phyloP scores from a whole-genome alignment of 2,113 vertebrate genomes.

The Crotalus helleri region DNA sequence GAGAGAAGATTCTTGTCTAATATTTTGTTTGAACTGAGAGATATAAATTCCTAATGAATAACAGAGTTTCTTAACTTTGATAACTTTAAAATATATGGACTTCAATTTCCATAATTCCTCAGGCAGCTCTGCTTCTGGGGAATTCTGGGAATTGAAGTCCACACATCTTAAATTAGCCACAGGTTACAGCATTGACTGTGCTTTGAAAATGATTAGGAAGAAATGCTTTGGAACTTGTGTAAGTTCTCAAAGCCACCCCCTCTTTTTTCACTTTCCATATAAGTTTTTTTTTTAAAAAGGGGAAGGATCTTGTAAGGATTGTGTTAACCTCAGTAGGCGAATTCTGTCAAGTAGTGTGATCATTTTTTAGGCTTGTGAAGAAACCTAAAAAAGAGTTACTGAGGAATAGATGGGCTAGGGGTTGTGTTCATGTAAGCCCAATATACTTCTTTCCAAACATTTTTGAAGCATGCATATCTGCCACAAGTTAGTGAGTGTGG shows the following conservation, averaged over 20 bases:
- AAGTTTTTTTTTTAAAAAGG: neutral
- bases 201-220: neutral
- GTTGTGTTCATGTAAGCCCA: neutral
- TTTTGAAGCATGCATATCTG: neutral
- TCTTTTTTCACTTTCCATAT: neutral
- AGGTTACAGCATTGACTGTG: neutral
- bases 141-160: neutral
- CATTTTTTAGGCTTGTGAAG: neutral
- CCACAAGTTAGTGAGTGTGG: neutral
- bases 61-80: neutral
- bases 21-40: neutral
- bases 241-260: neutral
- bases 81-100: neutral
- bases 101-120: neutral
- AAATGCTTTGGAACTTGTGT: neutral
- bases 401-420: neutral
- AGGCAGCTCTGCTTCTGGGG: neutral
- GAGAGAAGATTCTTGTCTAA: neutral
- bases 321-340: neutral
- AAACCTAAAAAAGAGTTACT: neutral
- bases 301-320: neutral
- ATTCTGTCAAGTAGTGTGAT: neutral
- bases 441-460: neutral
- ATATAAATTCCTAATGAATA: neutral
- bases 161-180: neutral